phyloP scores from a whole-genome alignment of 35 echinoderm and acorn worm genomes.

The Diadema setosum region DNA sequence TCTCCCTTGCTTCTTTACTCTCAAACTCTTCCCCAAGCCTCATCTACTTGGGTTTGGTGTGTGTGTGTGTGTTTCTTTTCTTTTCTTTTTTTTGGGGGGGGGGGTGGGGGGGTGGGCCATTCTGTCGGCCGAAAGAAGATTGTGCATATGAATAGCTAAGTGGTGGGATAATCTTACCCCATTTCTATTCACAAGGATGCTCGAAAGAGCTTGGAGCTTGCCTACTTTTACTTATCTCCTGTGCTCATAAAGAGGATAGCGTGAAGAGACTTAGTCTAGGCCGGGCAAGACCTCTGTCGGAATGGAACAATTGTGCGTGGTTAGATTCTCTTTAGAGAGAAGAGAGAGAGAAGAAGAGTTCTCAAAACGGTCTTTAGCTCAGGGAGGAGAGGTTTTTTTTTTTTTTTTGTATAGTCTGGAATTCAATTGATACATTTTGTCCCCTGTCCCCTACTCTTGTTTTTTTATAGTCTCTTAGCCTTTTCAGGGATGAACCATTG shows the following conservation, averaged over 20 bases:
- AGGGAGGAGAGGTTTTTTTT: neutral
- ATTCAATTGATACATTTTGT: neutral
- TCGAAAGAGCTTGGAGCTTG: neutral
- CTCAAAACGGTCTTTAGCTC: neutral
- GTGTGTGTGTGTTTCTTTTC: no score
- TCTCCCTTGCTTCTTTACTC: neutral
- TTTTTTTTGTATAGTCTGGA: neutral
- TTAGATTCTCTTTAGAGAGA: neutral
- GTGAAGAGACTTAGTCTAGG: no score
- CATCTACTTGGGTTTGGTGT: no score
- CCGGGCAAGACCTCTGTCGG: no score
- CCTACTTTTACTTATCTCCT: no score
- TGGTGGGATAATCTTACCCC: neutral
- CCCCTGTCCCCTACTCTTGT: neutral
- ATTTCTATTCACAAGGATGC: neutral
- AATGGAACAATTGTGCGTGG: slow-evolving; percentile 11
- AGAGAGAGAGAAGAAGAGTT: neutral
- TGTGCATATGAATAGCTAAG: neutral
- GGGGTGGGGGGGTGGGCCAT: no score
- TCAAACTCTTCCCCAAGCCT: neutral
- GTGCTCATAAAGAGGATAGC: no score
- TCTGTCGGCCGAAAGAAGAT: no score
- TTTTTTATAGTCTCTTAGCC: neutral
- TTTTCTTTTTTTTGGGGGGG: no score
- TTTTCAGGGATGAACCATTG: no score